A percentile compares a stretch with the other conserved stretches of the same genome.
These are phyloP conservation scores for Acleris literana DNA, from an alignment of 2,888 invertebrate genomes.

Conservation along the genomic window DNA sequence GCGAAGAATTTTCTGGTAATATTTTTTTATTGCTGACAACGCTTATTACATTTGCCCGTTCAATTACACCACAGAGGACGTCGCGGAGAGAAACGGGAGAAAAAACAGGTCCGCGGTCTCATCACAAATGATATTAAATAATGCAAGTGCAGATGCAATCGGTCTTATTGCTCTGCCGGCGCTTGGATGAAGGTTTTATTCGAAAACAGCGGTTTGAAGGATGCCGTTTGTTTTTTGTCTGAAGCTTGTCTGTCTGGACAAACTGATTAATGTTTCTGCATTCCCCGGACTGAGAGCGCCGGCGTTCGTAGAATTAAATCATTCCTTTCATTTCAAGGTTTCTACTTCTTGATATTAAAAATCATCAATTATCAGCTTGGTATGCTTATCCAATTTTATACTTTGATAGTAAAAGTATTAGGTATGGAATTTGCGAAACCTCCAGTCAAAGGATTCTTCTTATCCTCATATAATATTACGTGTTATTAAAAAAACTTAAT, in stretches of 20 bases:
- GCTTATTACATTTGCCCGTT: slow-evolving; percentile 22
- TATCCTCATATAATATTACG: no score
- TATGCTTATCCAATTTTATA: no score
- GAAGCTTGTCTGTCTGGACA: not conserved
- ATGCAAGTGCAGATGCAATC: slow-evolving; percentile 33
- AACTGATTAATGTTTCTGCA: no score
- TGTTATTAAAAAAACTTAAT: no score
- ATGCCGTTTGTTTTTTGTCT: not conserved
- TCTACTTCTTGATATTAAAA: no score
- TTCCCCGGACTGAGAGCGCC: no score
- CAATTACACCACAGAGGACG: slow-evolving; percentile 12
- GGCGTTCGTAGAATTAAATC: no score
- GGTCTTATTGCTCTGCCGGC: slow-evolving; percentile 24
- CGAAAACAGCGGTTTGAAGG: slow-evolving; percentile 2
- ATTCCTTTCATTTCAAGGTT: no score
- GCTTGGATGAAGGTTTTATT: slow-evolving; percentile 13
- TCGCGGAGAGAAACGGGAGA: not conserved
- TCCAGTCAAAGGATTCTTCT: no score
- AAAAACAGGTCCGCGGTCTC: slow-evolving; percentile 25
- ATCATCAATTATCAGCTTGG: no score
- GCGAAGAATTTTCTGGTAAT: not conserved
- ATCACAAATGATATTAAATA: slow-evolving; percentile 32
- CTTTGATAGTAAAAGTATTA: no score
- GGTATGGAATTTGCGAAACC: no score
- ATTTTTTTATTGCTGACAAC: slow-evolving; percentile 4